Base-by-base conservation (phyloP, 2,888 invertebrate genomes). In the Xestia rhomboidea region DNA sequence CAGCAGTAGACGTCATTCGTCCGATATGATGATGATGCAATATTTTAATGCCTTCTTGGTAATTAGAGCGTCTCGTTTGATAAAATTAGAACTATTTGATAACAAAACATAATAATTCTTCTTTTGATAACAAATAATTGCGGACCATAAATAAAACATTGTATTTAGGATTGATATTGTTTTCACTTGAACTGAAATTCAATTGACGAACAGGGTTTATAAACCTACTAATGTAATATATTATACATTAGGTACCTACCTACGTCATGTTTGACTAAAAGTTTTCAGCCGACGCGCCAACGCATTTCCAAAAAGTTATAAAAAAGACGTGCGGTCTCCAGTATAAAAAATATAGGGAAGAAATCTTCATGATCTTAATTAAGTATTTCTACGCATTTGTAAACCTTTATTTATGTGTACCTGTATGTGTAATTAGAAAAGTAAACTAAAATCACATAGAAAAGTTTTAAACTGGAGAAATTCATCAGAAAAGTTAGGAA, bases 321-420 rank as follows among this genome's bases (percentile, higher is more conserved):
- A 30, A n/a, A 7, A 15, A n/a, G 0, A n/a, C 4, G 11, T 21
- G 18, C n/a, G 2, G 3, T 51, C 0, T 1, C 4, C 15, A 15
- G 11, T n/a, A n/a, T n/a, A 18, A n/a, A 77, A 49, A 60, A 63
- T 27, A 1, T 54, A 11, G 0, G 18, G 21, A 6, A 38, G 10
- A 13, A 10, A 1, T 24, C 1, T 18, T 30, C 2, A 11, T 34
- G 30, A 18, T 30, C 0, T 21, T 34, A 21, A 2, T 18, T 38
- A n/a, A n/a, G n/a, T n/a, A 30, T 10, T 49, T 27, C 7, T 7
- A 1, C 2, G 11, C 3, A 41, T 41, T 13, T 30, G 13, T 18
- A 2, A 24, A 38, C 24, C 1, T 13, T 41, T 15, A 0, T 0
- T 21, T 49, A 0, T n/a, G 2, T 30, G 7, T 49, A 44, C 2